Percentiles rank a stretch among this genome's conserved stretches.
Evolutionary conservation across 2,888 invertebrate genomes (phyloP).

Genomic region (Lissocephala sabroskyi): DNA sequence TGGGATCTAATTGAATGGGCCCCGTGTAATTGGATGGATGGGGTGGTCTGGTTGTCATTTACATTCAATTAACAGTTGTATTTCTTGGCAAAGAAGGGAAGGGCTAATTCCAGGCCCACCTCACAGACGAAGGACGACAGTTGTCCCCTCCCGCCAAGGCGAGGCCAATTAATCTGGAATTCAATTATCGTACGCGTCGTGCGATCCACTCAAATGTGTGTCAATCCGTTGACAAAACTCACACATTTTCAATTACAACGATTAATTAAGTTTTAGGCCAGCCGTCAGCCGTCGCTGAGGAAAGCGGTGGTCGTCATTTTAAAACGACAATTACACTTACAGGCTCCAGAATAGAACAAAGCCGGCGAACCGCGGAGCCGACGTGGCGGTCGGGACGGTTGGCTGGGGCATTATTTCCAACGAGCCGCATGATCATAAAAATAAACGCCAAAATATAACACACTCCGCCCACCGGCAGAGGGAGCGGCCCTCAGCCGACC

Average conservation of each 20-base stretch:
- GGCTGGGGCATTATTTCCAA: slow-evolving; percentile 55
- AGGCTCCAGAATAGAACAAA: not conserved
- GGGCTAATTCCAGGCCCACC: no score
- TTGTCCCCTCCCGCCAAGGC: no score
- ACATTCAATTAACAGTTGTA: no score
- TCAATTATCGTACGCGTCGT: not conserved
- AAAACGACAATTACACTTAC: slow-evolving; percentile 46
- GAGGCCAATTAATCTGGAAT: not conserved
- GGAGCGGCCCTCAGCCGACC: no score
- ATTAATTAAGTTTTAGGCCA: slow-evolving; percentile 53
- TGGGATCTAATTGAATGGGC: no score
- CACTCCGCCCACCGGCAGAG: no score
- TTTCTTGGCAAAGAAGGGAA: no score
- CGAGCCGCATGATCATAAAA: slow-evolving; percentile 63
- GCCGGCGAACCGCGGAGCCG: not conserved
- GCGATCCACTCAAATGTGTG: slow-evolving; percentile 9
- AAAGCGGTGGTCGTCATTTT: slow-evolving; percentile 18
- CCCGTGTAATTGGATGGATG: no score
- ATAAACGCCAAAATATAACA: slow-evolving; percentile 59
- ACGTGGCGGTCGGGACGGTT: slow-evolving; percentile 10
- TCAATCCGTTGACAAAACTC: slow-evolving; percentile 23
- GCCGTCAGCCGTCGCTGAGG: no score
- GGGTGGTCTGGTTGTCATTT: no score
- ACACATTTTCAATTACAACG: slow-evolving; percentile 33
- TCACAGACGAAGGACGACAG: no score